Conservation (phyloP, 92 coral and sea anemone species). For the Bergia puertoricense region DNA sequence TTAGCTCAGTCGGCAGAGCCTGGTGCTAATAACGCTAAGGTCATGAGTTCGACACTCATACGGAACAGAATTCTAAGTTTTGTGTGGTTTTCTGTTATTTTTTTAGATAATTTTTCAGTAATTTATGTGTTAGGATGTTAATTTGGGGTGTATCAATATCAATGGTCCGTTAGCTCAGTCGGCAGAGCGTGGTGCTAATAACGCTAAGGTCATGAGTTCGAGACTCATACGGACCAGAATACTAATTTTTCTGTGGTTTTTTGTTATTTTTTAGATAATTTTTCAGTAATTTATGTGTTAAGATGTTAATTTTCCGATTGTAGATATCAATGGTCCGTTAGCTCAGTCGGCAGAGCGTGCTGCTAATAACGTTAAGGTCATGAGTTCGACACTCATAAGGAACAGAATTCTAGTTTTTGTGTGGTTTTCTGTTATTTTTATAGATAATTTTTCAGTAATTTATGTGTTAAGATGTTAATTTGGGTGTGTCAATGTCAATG, state of each 20-base stretch:
- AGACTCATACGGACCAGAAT: no score
- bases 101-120: no score
- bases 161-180: slow-evolving; percentile 35
- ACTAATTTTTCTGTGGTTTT: no score
- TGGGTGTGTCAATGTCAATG: background rate
- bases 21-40: slow-evolving; percentile 99
- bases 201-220: background rate
- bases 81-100: no score
- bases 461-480: no score
- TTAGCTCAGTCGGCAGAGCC: slow-evolving; percentile 99
- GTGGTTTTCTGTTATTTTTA: no score
- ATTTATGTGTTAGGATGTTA: no score
- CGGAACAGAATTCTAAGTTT: slow-evolving; percentile 49
- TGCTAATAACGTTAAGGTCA: slow-evolving; percentile 98
- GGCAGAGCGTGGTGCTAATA: slow-evolving; percentile 83
- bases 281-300: no score
- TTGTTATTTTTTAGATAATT: no score
- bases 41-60: slow-evolving; percentile 95
- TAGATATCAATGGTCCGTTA: slow-evolving; percentile 71
- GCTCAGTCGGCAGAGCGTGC: slow-evolving; percentile 99
- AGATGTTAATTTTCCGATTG: no score
- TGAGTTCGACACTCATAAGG: slow-evolving; percentile 95
- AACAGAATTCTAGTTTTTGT: background rate
- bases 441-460: no score
- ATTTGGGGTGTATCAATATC: no score